Evolutionary conservation across 2,888 invertebrate genomes (phyloP), one percentile per base, ranked within the genome.

Genomic region (Cephus sareptanus): DNA sequence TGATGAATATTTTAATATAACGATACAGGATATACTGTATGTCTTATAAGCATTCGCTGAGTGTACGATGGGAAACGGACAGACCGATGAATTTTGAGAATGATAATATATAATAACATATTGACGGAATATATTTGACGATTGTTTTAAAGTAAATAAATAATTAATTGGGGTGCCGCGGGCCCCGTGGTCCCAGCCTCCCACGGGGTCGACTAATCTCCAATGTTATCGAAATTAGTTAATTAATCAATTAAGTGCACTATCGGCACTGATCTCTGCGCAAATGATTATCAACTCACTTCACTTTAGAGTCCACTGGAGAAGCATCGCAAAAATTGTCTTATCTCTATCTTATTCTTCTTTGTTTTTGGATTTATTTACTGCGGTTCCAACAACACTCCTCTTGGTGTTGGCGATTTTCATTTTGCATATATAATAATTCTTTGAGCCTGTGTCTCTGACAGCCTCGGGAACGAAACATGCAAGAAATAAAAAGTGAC

Each of bases 161-260:
- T 23, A 23, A 56, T 34, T n/a, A 80, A 78, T 79, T 80, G 76
- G 81, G 79, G 75, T 78, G 76, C 70, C 77, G 76, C 77, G 78
- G 75, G 74, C 82, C 80, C 82, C 83, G 84, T 85, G 84, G 85
- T 83, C 76, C 85, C 87, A 88, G 82, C 87, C 86, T 87, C 84
- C 83, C 82, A 81, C 83, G 82, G 78, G 84, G 81, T 86, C 77
- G 70, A 77, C 75, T 76, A 78, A 77, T 73, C 79, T 78, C 37
- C 15, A 34, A 34, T 68, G 30, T 34, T 56, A 56, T 23, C 56
- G 56, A 56, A 56, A 56, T 56, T 23, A 56, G 23, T 56, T 56
- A 56, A 56, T 56, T 56, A 56, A 56, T 56, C 56, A 15, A 56
- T 56, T 56, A 56, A 56, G 56, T 56, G 56, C 9, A 56, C 56